phyloP scores from a whole-genome alignment of 2,113 vertebrate genomes.

The Heterochromis multidens region DNA sequence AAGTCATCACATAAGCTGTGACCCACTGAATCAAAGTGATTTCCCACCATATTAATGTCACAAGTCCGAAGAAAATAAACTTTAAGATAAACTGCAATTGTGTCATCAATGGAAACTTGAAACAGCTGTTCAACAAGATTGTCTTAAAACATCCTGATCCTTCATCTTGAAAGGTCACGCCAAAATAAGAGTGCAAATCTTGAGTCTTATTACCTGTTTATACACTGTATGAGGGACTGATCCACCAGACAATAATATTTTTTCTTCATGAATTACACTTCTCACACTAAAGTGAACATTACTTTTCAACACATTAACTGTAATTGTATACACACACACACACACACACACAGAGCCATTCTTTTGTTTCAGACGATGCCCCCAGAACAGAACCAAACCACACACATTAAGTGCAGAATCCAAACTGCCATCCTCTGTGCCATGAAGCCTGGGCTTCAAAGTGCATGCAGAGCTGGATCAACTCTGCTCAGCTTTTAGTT shows the following conservation, averaged over 20 bases:
- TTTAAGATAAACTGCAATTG: background rate
- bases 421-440: slow-evolving; percentile 38
- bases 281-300: background rate
- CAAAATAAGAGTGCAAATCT: background rate
- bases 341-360: background rate
- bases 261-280: background rate
- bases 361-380: slow-evolving; percentile 29
- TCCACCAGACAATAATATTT: background rate
- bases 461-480: slow-evolving; percentile 5
- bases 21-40: slow-evolving; percentile 50
- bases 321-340: background rate
- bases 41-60: slow-evolving; percentile 61
- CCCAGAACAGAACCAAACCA: slow-evolving; percentile 50
- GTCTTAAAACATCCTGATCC: background rate
- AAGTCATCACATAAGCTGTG: slow-evolving; percentile 28
- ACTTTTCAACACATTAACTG: background rate
- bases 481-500: slow-evolving; percentile 20
- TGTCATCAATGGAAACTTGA: slow-evolving; percentile 21
- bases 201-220: background rate
- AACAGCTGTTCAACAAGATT: background rate
- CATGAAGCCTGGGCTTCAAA: slow-evolving; percentile 22
- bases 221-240: background rate
- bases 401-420: slow-evolving; percentile 41
- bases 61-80: background rate
- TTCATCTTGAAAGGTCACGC: background rate